Evolutionary conservation across 2,888 invertebrate species (phyloP).

Genomic region (Polia nebulosa): DNA sequence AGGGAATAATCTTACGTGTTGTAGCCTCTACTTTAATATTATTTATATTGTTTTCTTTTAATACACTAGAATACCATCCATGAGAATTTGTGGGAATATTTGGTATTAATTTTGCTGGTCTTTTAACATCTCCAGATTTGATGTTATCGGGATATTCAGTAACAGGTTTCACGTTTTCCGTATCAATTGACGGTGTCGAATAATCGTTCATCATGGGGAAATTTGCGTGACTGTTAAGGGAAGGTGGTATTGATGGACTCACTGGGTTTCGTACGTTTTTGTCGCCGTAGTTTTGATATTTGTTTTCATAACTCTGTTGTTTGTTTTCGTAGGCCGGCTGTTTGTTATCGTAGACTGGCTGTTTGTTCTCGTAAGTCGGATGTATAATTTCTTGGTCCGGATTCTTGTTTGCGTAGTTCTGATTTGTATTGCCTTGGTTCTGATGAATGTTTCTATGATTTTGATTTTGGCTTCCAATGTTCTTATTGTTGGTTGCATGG

Average conservation of each 20-base stretch:
- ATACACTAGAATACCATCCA: slow-evolving; percentile 86
- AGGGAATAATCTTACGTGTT: slow-evolving; percentile 85
- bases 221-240: slow-evolving; percentile 87
- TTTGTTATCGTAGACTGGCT: slow-evolving; percentile 48
- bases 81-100: slow-evolving; percentile 86
- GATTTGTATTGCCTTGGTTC: slow-evolving; percentile 37
- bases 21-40: slow-evolving; percentile 83
- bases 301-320: slow-evolving; percentile 27
- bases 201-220: slow-evolving; percentile 86
- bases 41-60: slow-evolving; percentile 81
- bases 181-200: slow-evolving; percentile 58
- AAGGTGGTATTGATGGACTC: slow-evolving; percentile 68
- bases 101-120: slow-evolving; percentile 82
- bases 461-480: slow-evolving; percentile 5
- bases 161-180: slow-evolving; percentile 72
- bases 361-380: slow-evolving; percentile 28
- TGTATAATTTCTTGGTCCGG: neutral
- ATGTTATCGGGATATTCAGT: slow-evolving; percentile 74
- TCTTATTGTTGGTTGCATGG: slow-evolving; percentile 9
- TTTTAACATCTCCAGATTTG: slow-evolving; percentile 73
- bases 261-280: slow-evolving; percentile 54
- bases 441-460: slow-evolving; percentile 18
- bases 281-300: slow-evolving; percentile 63
- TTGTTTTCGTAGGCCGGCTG: slow-evolving; percentile 31
- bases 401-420: slow-evolving; percentile 49